phyloP scores from a whole-genome alignment of 2,888 invertebrate species.

The Eudasyphora cyanicolor region DNA sequence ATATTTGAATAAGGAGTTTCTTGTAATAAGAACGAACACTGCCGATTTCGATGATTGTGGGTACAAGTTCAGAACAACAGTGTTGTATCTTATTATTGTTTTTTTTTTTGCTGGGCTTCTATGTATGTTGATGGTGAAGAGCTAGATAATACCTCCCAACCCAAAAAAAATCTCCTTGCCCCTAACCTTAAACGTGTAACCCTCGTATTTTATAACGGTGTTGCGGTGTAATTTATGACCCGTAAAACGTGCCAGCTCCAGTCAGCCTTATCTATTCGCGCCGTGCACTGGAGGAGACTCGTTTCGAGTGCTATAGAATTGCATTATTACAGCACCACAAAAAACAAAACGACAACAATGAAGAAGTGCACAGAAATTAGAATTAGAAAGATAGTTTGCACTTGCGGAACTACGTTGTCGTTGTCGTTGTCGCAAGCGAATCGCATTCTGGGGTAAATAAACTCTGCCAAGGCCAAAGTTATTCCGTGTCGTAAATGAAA shows the following conservation, averaged over 20 bases:
- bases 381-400: constrained; percentile 30
- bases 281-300: not conserved
- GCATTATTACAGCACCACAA: constrained; percentile 29
- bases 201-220: constrained; percentile 30
- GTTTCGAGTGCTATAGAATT: constrained; percentile 35
- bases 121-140: too few species aligned
- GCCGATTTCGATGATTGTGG: too few species aligned
- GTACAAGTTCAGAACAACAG: too few species aligned
- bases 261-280: constrained; percentile 38
- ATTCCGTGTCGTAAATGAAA: constrained; percentile 8
- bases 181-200: not conserved
- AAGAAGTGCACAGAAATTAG: not conserved
- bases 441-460: constrained; percentile 53
- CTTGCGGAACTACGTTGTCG: constrained; percentile 19
- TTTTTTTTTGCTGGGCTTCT: too few species aligned
- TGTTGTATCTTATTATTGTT: too few species aligned
- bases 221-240: constrained; percentile 53
- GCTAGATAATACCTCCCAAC: too few species aligned
- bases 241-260: constrained; percentile 41
- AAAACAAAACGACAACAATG: constrained; percentile 5
- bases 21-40: too few species aligned
- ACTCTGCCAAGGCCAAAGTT: constrained; percentile 57
- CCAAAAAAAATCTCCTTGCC: constrained; percentile 3
- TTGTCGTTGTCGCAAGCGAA: constrained; percentile 27
- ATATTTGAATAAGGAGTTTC: too few species aligned